Evolutionary conservation across 2,888 invertebrate species (phyloP).

Genomic region (Heliconius erato): DNA sequence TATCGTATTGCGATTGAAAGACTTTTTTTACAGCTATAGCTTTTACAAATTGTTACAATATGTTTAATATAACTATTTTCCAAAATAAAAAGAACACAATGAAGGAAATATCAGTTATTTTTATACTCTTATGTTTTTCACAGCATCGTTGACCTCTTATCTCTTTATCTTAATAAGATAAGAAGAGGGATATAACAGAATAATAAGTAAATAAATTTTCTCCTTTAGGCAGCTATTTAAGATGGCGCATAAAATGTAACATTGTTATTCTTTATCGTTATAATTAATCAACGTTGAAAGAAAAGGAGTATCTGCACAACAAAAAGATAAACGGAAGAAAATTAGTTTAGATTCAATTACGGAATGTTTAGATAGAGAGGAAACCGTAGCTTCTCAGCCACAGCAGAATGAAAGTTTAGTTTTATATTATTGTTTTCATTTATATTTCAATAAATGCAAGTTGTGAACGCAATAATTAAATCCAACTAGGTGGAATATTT

Average conservation of each 20-base stretch:
- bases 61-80: neutral
- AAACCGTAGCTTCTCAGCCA: neutral
- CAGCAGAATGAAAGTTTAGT: no score
- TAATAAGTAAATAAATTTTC: neutral
- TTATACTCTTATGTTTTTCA: neutral
- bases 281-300: neutral
- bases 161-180: neutral
- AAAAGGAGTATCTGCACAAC: neutral
- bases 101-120: no score
- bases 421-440: neutral
- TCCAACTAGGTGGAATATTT: no score
- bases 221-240: neutral
- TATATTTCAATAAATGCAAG: no score
- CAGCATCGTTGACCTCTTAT: neutral
- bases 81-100: no score
- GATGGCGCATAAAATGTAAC: neutral
- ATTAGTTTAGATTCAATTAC: conserved; percentile 13
- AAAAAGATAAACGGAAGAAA: neutral
- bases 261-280: neutral
- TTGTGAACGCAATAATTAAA: no score
- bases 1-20: neutral
- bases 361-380: conserved; percentile 4
- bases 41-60: neutral
- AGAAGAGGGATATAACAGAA: neutral
- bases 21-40: neutral